Base-by-base conservation (phyloP, 1,140 invertebrate species). In the Tetranychus urticae region DNA sequence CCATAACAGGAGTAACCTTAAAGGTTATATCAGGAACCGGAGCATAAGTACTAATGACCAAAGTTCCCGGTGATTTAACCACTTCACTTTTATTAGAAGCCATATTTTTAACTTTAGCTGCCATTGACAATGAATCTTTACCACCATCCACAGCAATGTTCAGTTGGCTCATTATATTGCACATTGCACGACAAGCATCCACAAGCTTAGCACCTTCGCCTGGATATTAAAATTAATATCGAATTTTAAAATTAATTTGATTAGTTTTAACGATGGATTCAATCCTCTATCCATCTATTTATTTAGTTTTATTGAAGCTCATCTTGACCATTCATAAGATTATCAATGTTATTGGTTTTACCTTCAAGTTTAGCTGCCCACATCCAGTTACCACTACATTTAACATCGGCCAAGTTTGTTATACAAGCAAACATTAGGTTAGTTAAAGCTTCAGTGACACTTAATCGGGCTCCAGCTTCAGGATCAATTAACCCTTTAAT, bases 351-450 rank as follows among this genome's bases (percentile, higher is more conserved):
- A 23, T 23, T 23, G 23, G 23, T 23, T 23, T 23, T 52, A 58
- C 60, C 87, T 0, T 83, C 80, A 14, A 93, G 75, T 75, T 97
- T 97, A 7, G 91, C 91, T 3, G 91, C 81, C 93, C 92, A 97
- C 93, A 97, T 97, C 93, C 93, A 97, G 73, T 97, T 97, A 3
- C 86, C 92, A 63, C 88, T 92, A 69, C 91, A 96, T 75, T 97
- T 97, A 8, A 96, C 81, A 73, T 97, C 91, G 70, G 35, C 12
- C 42, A 66, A 42, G 12, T 56, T 59, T 50, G 57, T 68, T 3
- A 68, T 58, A 23, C 33, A 45, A 59, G 7, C 59, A 75, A 96
- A 94, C 2, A 93, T 87, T 48, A 98, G 76, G 73, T 97, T 97
- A n/a, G 86, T 88, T 1, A 97, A 69, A 6, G 91, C 82, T 74